A percentile compares a stretch with the other conserved stretches of the same genome.
Conservation (phyloP, 2,113 vertebrate species). For the Clarias batrachus region DNA sequence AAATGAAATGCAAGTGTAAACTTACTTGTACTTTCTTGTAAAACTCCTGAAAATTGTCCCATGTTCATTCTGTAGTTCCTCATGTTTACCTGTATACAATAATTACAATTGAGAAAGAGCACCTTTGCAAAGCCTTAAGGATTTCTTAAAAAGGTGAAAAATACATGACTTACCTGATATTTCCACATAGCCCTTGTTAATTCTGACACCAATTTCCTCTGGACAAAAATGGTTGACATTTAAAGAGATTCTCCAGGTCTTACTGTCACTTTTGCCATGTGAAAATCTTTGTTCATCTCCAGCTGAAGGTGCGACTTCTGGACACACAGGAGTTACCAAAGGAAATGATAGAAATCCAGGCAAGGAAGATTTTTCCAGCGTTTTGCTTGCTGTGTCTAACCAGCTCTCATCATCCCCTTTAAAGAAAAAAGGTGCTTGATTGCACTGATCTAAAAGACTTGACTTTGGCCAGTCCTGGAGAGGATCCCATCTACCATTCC, state of each 20-base stretch:
- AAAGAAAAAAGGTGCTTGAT: not conserved
- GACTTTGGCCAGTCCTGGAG: slow-evolving; percentile 25
- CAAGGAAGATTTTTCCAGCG: slow-evolving; percentile 13
- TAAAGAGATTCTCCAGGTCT: slow-evolving; percentile 43
- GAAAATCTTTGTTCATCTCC: slow-evolving; percentile 1
- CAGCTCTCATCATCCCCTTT: slow-evolving; percentile 16
- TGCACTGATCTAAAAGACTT: slow-evolving; percentile 31
- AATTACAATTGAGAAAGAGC: not conserved
- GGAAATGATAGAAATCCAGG: slow-evolving; percentile 26
- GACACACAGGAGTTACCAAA: slow-evolving; percentile 35
- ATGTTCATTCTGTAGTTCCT: slow-evolving; percentile 35
- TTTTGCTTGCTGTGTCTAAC: slow-evolving; percentile 40
- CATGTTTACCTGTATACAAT: slow-evolving; percentile 32
- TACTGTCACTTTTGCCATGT: not conserved
- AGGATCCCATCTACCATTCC: slow-evolving; percentile 22
- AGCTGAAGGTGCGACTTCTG: not conserved
- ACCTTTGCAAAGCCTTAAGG: not conserved
- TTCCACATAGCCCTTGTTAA: slow-evolving; percentile 40
- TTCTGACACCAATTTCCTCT: slow-evolving; percentile 46
- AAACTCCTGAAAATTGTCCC: slow-evolving; percentile 38
- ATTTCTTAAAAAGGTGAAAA: not conserved
- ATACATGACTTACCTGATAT: slow-evolving; percentile 30
- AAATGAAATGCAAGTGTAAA: not conserved
- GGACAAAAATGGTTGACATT: slow-evolving; percentile 36
- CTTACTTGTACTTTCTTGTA: slow-evolving; percentile 53